A percentile compares a stretch with the other conserved stretches of the same genome.
Conservation (phyloP, 2,888 invertebrate species). For the Endotricha flammealis region DNA sequence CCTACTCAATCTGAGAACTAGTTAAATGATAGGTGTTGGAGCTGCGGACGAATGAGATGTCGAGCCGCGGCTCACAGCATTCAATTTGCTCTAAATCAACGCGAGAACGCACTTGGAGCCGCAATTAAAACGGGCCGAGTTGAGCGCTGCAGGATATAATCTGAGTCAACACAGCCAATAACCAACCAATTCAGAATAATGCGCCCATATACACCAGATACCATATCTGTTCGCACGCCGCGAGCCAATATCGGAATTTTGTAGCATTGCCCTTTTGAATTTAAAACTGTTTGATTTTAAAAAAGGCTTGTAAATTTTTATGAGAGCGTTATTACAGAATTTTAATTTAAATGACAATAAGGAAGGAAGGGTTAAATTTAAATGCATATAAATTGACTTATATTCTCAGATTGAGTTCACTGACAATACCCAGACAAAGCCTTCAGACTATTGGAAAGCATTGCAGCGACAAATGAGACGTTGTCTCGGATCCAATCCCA, state of each 20-base stretch:
- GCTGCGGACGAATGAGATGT: slow-evolving; percentile 47
- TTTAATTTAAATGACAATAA: slow-evolving; percentile 2
- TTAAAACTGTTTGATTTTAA: background rate
- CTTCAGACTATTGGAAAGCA: slow-evolving; percentile 63
- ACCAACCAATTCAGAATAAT: slow-evolving; percentile 40
- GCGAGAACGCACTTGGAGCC: slow-evolving; percentile 34
- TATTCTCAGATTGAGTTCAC: no score
- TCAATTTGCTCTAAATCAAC: slow-evolving; percentile 66
- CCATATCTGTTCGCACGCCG: slow-evolving; percentile 16
- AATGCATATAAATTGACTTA: background rate
- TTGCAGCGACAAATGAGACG: slow-evolving; percentile 71
- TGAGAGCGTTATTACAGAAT: background rate
- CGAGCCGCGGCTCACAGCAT: slow-evolving; percentile 45
- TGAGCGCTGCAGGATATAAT: slow-evolving; percentile 50
- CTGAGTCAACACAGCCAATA: slow-evolving; percentile 45
- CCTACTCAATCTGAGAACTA: slow-evolving; percentile 37
- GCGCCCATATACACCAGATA: slow-evolving; percentile 25
- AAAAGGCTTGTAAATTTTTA: background rate
- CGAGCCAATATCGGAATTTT: background rate
- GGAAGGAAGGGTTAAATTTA: background rate
- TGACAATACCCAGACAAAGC: slow-evolving; percentile 47
- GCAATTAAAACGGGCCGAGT: slow-evolving; percentile 59
- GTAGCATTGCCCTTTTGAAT: background rate
- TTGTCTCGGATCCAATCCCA: slow-evolving; percentile 60
- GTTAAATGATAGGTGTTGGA: slow-evolving; percentile 55